Evolutionary conservation across 2,888 invertebrate species (phyloP), one percentile per base, ranked within the genome.

Genomic region (Scaptomyza parva): DNA sequence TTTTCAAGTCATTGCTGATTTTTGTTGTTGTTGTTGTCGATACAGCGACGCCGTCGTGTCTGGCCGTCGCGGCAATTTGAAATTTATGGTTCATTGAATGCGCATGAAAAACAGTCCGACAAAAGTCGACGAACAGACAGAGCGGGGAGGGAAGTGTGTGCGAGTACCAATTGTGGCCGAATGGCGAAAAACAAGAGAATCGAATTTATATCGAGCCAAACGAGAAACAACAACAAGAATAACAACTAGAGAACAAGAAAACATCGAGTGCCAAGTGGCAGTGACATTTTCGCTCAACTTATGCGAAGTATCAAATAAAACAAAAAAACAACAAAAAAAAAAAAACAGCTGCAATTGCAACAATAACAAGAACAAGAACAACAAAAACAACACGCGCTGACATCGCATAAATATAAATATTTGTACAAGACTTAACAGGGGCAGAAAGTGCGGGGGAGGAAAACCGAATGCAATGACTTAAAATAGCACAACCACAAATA

Each of bases 41-140:
- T 62, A n/a, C 3, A 24, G 61, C 53, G 79, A 50, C 79, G 83
- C 80, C 84, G 87, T 69, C 88, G 64, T 70, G 84, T 84, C 84
- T 84, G 76, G 70, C 55, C 68, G 50, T 35, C 53, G 66, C 72
- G 85, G 88, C 87, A 86, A 81, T 88, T 88, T 84, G 62, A 88
- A 84, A 84, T 88, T 84, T 84, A 84, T 84, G 88, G 87, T 86
- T 84, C 84, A 84, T 88, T 88, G 84, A 86, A 88, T 88, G 55
- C 85, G 75, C 75, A 88, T 81, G 81, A 84, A 86, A 88, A 88
- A 84, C 82, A 86, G 74, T 76, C 55, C 65, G 78, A 71, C 73
- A 62, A 9, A 17, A 63, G 40, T 48, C 33, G 43, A 48, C 33
- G 43, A 48, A 45, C 47, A 44, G 65, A 55, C 61, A 58, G 45